Base-by-base conservation (phyloP, 2,888 invertebrate genomes). In the Microdon myrmicae region DNA sequence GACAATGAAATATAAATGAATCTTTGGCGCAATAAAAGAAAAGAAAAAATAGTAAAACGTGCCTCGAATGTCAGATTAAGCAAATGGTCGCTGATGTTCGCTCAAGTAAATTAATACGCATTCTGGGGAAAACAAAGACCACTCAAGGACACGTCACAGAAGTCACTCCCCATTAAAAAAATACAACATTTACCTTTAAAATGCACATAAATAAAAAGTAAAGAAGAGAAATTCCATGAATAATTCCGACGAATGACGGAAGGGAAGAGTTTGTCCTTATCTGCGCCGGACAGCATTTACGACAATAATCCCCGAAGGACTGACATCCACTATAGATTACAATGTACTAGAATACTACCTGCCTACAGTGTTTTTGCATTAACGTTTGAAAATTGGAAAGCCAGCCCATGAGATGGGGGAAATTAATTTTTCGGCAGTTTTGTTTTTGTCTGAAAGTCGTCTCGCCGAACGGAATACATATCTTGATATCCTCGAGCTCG, bases 121-220 rank as follows among this genome's bases (percentile, higher is more conserved):
- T 22, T 41, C 41, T 34, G n/a, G 19, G 26, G 6, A 23, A 20
- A 26, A 6, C 10, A 3, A 25, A 25, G 19, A 10, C n/a, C 22
- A 41, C 13, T 25, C n/a, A 22, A 47, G 16, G 2, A 39, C n/a
- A n/a, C n/a, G n/a, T n/a, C n/a, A n/a, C n/a, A n/a, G n/a, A 44
- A 32, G 48, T 51, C 56, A 56, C 39, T 49, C 31, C 56, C 34
- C 51, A 39, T 26, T 51, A 28, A 22, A 49, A 56, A 64, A 64
- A 56, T 56, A 49, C 61, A 61, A 56, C 49, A 64, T 64, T 64
- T 45, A 56, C 49, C 14, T 61, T n/a, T 45, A 20, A 61, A 56
- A 44, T 37, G 32, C 44, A 55, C 43, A 53, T 13, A 48, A 19
- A 45, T 19, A 32, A 38, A 34, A 48, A 41, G 32, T 23, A 59